These are phyloP conservation scores for Sakesphorus luctuosus DNA, from an alignment of 2,113 vertebrate species.

Conservation along the genomic window DNA sequence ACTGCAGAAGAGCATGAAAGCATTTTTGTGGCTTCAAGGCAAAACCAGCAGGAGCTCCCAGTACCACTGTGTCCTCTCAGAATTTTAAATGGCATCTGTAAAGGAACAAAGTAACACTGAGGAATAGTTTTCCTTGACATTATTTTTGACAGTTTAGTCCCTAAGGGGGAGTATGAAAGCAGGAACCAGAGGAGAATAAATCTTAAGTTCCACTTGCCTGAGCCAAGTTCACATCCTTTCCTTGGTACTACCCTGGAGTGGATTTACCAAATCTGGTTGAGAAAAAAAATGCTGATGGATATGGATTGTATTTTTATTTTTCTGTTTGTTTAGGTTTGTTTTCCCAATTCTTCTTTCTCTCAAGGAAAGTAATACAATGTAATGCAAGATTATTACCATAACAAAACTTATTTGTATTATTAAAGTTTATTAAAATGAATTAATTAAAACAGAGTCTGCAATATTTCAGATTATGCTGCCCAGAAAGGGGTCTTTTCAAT, in stretches of 20 bases:
- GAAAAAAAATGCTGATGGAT: not conserved
- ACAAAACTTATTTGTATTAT: not conserved
- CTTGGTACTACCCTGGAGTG: rapidly evolving
- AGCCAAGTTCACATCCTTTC: not conserved
- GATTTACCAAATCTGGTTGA: not conserved
- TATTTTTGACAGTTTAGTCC: not conserved
- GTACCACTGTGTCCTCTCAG: constrained; percentile 42
- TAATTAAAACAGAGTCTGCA: constrained; percentile 58
- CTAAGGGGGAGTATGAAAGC: not conserved
- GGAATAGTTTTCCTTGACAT: not conserved
- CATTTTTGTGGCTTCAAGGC: constrained; percentile 70
- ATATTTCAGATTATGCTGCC: not conserved
- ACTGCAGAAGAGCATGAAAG: constrained; percentile 59
- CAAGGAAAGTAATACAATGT: not conserved
- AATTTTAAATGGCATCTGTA: constrained; percentile 68
- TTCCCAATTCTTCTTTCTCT: not conserved
- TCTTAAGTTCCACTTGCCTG: not conserved
- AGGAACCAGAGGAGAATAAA: not conserved
- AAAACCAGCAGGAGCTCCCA: constrained; percentile 75
- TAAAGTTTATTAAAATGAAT: constrained; percentile 56
- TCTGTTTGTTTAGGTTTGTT: not conserved
- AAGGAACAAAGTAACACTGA: not conserved
- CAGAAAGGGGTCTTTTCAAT: constrained; percentile 13
- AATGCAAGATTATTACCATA: not conserved
- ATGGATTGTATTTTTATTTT: not conserved